Evolutionary conservation across 2,888 invertebrate species (phyloP).

Genomic region (Diabrotica balteata): DNA sequence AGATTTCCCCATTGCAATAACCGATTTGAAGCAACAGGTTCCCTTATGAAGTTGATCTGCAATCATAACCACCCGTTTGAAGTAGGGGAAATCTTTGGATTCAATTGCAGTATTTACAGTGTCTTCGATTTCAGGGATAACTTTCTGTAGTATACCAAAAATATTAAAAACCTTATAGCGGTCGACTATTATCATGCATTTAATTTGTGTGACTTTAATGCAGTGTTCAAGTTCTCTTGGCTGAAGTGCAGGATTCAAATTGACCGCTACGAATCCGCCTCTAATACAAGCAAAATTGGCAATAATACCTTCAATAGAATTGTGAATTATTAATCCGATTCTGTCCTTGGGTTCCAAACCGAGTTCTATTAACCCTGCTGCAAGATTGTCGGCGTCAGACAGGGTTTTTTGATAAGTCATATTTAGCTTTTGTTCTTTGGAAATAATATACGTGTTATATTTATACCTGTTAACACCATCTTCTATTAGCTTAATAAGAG

Average conservation of each 20-base stretch:
- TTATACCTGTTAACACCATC: neutral
- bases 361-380: slow-evolving; percentile 71
- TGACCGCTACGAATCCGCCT: slow-evolving; percentile 69
- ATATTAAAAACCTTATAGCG: neutral
- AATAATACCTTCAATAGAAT: slow-evolving; percentile 78
- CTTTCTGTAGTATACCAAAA: slow-evolving; percentile 1
- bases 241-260: slow-evolving; percentile 2
- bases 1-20: too few relatives aligned
- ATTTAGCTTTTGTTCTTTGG: slow-evolving; percentile 63
- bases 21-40: too few relatives aligned
- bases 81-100: too few relatives aligned
- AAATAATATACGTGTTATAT: slow-evolving; percentile 52
- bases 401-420: slow-evolving; percentile 64
- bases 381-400: slow-evolving; percentile 69
- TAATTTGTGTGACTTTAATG: neutral
- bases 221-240: slow-evolving; percentile 2
- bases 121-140: neutral
- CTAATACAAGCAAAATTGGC: slow-evolving; percentile 74
- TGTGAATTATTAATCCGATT: slow-evolving; percentile 83
- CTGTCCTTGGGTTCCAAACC: slow-evolving; percentile 77
- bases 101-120: too few relatives aligned
- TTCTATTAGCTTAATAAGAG: too few relatives aligned
- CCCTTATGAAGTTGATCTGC: too few relatives aligned
- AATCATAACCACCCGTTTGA: too few relatives aligned
- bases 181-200: slow-evolving; percentile 1